Percentiles rank a stretch among this genome's conserved stretches.
phyloP scores from a whole-genome alignment of 2,888 invertebrate species.

The Corythucha ciliata region DNA sequence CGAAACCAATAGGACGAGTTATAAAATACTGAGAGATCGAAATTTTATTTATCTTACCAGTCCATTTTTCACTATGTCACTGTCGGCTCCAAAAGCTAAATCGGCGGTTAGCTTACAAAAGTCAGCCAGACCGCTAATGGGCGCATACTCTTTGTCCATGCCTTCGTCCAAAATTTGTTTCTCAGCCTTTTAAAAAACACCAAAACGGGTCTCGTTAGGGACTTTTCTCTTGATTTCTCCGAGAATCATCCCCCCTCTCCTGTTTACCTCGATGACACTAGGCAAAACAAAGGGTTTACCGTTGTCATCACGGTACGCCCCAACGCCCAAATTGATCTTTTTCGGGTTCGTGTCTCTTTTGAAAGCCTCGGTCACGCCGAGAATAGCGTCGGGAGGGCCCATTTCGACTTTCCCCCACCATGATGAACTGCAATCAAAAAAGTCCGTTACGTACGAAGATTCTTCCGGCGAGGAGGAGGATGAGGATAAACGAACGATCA shows the following conservation, averaged over 20 bases:
- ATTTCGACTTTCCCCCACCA: constrained; percentile 85
- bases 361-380: constrained; percentile 94
- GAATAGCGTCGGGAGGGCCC: constrained; percentile 97
- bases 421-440: no score
- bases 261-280: constrained; percentile 66
- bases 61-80: constrained; percentile 56
- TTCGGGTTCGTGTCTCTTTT: constrained; percentile 81
- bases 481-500: no score
- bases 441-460: no score
- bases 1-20: constrained; percentile 22
- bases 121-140: constrained; percentile 75
- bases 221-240: no score
- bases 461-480: no score
- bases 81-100: constrained; percentile 78
- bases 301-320: constrained; percentile 94
- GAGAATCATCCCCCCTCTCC: no score
- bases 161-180: constrained; percentile 54
- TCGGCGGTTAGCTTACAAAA: constrained; percentile 77
- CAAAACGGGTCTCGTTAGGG: no score
- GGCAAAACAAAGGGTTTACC: constrained; percentile 94
- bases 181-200: constrained; percentile 60
- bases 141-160: constrained; percentile 90
- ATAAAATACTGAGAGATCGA: background rate
- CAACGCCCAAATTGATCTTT: constrained; percentile 93
- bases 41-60: constrained; percentile 52